A percentile compares a stretch with the other conserved stretches of the same genome.
These are phyloP conservation scores for Equus przewalskii DNA, from an alignment of 2,113 vertebrate species.

Conservation along the genomic window DNA sequence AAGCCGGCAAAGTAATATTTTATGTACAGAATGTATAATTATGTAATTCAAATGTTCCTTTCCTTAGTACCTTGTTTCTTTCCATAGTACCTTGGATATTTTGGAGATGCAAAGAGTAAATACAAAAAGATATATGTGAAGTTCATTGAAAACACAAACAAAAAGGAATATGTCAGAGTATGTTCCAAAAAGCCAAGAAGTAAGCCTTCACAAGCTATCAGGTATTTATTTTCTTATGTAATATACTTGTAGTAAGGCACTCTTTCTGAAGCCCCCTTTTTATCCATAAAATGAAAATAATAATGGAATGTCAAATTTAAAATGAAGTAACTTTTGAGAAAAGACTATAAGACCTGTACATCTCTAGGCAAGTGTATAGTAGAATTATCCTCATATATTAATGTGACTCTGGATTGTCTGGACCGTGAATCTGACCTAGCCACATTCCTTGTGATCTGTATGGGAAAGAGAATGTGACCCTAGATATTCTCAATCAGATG, in stretches of 20 bases:
- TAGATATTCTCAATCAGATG: not conserved
- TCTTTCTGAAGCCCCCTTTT: not conserved
- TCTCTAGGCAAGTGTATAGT: not conserved
- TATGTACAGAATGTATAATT: constrained; percentile 27
- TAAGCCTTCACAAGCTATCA: constrained; percentile 94
- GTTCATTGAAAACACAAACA: constrained; percentile 98
- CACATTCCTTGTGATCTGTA: not conserved
- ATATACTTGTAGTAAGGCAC: not conserved
- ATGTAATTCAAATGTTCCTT: constrained; percentile 62
- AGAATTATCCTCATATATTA: not conserved
- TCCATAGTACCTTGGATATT: constrained; percentile 97
- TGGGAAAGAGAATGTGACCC: not conserved
- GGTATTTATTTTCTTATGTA: constrained; percentile 89
- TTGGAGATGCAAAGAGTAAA: constrained; percentile 97
- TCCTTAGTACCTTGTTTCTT: constrained; percentile 93
- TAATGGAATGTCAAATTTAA: constrained; percentile 14
- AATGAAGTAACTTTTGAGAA: constrained; percentile 2
- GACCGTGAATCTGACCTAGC: not conserved
- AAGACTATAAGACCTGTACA: not conserved
- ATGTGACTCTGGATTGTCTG: not conserved
- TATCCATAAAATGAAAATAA: constrained; percentile 40
- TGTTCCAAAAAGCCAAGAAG: constrained; percentile 96
- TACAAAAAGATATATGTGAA: constrained; percentile 98
- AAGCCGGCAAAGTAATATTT: constrained; percentile 28
- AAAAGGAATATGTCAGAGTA: constrained; percentile 97